phyloP scores from a whole-genome alignment of 2,888 invertebrate genomes.

The Campoletis raptor region DNA sequence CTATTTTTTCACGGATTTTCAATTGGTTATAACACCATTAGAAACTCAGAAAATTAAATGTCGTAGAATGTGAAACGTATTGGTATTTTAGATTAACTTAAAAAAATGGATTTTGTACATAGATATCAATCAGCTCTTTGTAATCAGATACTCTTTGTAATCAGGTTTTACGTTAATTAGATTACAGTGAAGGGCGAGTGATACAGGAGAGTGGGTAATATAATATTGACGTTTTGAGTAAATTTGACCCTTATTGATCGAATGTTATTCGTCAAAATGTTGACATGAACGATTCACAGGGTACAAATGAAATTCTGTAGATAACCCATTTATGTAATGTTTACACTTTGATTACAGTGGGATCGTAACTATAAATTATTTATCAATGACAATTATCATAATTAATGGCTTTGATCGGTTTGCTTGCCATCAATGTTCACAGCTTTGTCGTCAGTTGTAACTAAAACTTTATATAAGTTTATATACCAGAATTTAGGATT shows the following conservation, averaged over 20 bases:
- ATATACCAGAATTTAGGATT: not conserved
- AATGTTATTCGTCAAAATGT: slow-evolving; percentile 50
- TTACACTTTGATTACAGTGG: not conserved
- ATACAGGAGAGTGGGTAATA: not conserved
- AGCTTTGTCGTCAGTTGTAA: not conserved
- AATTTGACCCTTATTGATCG: not conserved
- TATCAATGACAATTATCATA: slow-evolving; percentile 21
- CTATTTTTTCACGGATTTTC: too few relatives aligned
- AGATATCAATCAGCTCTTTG: too few relatives aligned
- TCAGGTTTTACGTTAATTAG: not conserved
- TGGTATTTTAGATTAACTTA: too few relatives aligned
- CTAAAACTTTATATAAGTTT: not conserved
- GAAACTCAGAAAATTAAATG: too few relatives aligned
- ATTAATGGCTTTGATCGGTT: slow-evolving; percentile 29
- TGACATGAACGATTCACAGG: not conserved
- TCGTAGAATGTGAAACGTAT: too few relatives aligned
- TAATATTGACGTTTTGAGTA: not conserved
- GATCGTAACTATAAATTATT: slow-evolving; percentile 10
- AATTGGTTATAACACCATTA: too few relatives aligned
- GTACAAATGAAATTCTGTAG: slow-evolving; percentile 32
- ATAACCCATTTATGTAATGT: slow-evolving; percentile 5
- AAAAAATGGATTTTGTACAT: too few relatives aligned
- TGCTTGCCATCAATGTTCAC: not conserved
- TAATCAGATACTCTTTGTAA: not conserved
- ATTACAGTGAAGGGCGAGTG: not conserved